Conservation (phyloP, 2,888 invertebrate genomes). For the Hylaea fasciaria region DNA sequence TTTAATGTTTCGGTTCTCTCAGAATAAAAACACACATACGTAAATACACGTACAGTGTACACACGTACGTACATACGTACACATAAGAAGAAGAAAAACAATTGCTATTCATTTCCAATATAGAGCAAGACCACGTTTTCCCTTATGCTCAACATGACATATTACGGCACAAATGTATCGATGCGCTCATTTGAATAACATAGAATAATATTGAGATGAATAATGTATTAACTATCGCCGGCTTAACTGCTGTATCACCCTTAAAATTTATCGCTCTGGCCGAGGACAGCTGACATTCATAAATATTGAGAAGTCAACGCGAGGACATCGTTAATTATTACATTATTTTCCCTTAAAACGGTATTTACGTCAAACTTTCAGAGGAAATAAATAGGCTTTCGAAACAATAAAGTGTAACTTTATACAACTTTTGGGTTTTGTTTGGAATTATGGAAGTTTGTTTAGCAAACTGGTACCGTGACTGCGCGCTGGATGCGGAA, state of each 20-base stretch:
- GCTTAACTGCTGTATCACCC: slow-evolving; percentile 23
- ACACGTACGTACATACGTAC: no score
- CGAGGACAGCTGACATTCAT: slow-evolving; percentile 42
- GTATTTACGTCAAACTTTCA: slow-evolving; percentile 28
- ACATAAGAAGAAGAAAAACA: background rate
- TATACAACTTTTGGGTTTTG: slow-evolving; percentile 19
- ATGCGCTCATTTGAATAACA: slow-evolving; percentile 21
- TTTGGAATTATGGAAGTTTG: slow-evolving; percentile 26
- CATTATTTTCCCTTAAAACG: slow-evolving; percentile 30
- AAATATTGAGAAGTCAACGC: slow-evolving; percentile 37
- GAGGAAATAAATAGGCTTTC: slow-evolving; percentile 28
- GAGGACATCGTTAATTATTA: slow-evolving; percentile 37
- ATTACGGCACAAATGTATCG: slow-evolving; percentile 21
- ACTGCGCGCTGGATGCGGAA: background rate
- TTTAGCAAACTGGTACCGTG: slow-evolving; percentile 8
- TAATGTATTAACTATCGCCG: slow-evolving; percentile 24
- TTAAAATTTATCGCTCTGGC: slow-evolving; percentile 25
- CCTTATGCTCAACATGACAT: slow-evolving; percentile 11
- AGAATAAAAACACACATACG: no score
- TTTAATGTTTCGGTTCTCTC: no score
- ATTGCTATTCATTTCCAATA: slow-evolving; percentile 4
- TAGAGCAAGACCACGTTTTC: slow-evolving; percentile 5
- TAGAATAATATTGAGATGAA: slow-evolving; percentile 21
- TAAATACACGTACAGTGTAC: no score
- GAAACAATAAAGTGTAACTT: slow-evolving; percentile 28